Evolutionary conservation across 2,888 invertebrate genomes (phyloP), one percentile per base, ranked within the genome.

Genomic region (Elysia crispata): DNA sequence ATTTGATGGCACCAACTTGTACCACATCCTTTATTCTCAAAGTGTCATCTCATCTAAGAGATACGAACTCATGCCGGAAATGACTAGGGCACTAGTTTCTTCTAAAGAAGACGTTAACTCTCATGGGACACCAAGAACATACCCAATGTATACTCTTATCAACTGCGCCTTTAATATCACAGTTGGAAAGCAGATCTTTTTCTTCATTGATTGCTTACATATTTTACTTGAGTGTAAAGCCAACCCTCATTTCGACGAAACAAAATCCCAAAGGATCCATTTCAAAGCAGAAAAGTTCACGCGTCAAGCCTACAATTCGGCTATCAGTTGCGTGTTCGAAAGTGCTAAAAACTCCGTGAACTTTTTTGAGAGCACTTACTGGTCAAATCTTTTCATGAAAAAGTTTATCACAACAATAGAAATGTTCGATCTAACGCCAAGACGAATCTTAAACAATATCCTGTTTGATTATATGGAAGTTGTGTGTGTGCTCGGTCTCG

Each of bases 211-310:
- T n/a, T 80, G 80, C 64, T 72, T 80, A 3, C 54, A 64, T 50
- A 70, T 80, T 31, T 30, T 80, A 23, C 25, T 80, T 18, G 64
- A 64, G 5, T 70, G 72, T 8, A 80, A 80, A 76, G 80, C 80
- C 8, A 80, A 76, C 50, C 80, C 80, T 31, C 80, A 80, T 72
- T 80, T 49, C 72, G 62, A 76, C 28, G 80, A 80, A 80, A 70
- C 25, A 15, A 31, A 33, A 41, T 15, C 20, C 11, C 25, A 6
- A 23, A 60, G 23, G 15, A 6, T 6, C 15, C 6, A 20, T 20
- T 28, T 15, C 23, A 57, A 31, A 23, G 54, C 67, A 15, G 28
- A 23, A 13, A 76, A 72, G 33, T 20, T 28, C 31, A 31, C 49
- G 8, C 50, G 80, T n/a, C 57, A 50, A 20, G 11, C 54, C 15